A percentile compares a stretch with the other conserved stretches of the same genome.
phyloP scores from a whole-genome alignment of 1,140 invertebrate genomes.

The Euglossa dilemma region DNA sequence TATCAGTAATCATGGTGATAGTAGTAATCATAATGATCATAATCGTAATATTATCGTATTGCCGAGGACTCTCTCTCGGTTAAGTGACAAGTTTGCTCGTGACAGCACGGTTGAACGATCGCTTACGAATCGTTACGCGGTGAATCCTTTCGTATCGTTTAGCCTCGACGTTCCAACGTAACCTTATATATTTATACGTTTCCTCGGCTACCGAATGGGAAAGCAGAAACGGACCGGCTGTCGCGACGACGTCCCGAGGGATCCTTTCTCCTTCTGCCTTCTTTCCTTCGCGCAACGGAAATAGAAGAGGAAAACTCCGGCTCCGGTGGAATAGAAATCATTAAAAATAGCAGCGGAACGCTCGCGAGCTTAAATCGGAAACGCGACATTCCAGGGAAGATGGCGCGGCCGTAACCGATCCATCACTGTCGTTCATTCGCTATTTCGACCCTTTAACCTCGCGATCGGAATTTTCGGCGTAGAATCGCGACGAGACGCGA shows the following conservation, averaged over 20 bases:
- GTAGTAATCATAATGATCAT: conserved; percentile 33
- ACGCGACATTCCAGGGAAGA: background rate
- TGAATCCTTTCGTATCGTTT: background rate
- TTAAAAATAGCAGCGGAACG: conserved; percentile 9
- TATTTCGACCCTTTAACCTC: conserved; percentile 18
- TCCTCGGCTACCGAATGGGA: background rate
- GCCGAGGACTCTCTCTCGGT: conserved; percentile 62
- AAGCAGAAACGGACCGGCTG: conserved; percentile 53
- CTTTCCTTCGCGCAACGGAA: background rate
- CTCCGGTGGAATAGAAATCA: too few species aligned
- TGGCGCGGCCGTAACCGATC: background rate
- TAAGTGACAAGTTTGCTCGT: conserved; percentile 61
- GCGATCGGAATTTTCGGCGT: background rate
- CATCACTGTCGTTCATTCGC: background rate
- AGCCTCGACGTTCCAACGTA: conserved; percentile 29
- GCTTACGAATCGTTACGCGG: conserved; percentile 13
- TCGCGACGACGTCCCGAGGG: background rate
- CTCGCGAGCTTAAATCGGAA: background rate
- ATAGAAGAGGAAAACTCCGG: conserved; percentile 9
- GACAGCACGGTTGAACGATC: conserved; percentile 54
- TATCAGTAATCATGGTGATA: conserved; percentile 64
- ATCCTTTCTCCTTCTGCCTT: background rate
- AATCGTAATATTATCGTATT: conserved; percentile 57
- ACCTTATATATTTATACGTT: conserved; percentile 39
- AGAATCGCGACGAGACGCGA: background rate